phyloP scores from a whole-genome alignment of 2,797 vertebrate genomes.

The Heterohyrax brucei region DNA sequence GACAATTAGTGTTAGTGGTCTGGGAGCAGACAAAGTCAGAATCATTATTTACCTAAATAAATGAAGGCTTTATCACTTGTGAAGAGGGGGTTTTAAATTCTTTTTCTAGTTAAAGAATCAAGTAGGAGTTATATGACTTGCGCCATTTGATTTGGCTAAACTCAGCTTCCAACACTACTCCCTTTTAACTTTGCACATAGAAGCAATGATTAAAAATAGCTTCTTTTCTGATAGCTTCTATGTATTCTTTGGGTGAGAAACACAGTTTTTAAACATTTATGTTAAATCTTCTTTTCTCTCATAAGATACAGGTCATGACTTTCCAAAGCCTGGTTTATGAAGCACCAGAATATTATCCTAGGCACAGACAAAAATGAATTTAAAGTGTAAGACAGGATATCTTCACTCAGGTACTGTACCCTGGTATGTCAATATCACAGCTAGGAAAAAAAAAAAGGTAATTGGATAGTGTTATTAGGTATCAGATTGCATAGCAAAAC shows the following conservation, averaged over 20 bases:
- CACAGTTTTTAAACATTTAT: conserved; percentile 68
- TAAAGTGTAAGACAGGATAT: conserved; percentile 15
- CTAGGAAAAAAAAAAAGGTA: background rate
- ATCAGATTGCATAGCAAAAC: conserved; percentile 16
- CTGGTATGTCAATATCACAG: background rate
- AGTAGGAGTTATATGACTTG: conserved; percentile 56
- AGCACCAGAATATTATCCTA: conserved; percentile 1
- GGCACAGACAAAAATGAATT: conserved; percentile 39
- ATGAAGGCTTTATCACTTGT: conserved; percentile 67
- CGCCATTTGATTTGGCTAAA: conserved; percentile 67
- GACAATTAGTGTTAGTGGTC: conserved; percentile 75
- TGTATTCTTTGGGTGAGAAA: conserved; percentile 51
- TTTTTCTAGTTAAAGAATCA: conserved; percentile 69
- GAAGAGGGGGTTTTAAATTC: conserved; percentile 67
- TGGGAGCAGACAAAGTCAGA: conserved; percentile 58
- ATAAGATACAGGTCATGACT: background rate
- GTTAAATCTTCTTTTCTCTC: conserved; percentile 30
- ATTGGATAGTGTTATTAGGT: background rate
- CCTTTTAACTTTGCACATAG: conserved; percentile 43
- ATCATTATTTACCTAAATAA: conserved; percentile 76
- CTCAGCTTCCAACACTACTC: background rate
- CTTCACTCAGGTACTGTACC: background rate
- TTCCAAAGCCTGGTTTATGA: conserved; percentile 43
- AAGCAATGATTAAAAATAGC: conserved; percentile 51
- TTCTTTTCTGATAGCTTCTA: conserved; percentile 58